Base-by-base conservation (phyloP, 2,797 vertebrate genomes). In the Momotus momota region DNA sequence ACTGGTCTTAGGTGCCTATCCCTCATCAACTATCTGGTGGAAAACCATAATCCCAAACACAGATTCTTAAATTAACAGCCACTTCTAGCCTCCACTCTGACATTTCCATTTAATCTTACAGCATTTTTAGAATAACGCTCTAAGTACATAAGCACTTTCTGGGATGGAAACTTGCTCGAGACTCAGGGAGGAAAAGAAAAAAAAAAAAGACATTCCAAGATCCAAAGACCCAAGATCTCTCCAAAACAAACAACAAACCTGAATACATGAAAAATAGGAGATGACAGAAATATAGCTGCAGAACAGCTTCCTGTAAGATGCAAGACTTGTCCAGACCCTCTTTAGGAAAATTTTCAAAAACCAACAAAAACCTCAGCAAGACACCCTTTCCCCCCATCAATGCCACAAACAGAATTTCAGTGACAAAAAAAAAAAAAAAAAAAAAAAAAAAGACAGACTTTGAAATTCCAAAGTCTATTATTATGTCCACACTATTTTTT, bases 181-280 rank as follows among this genome's bases (percentile, higher is more conserved):
- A 71, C 46, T 66, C 33, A 27, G 41, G 19, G 10, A 2, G 2
- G 8, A 13, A 15, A 9, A 12, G 15, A 29, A 14, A 33, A 38
- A 25, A 10, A 60, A 31, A 52, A 18, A 10, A 58, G 16, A 52
- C 22, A 91, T 95, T 91, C 29, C 38, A 87, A 90, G 57, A 88
- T 40, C 66, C 46, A 71, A 93, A 94, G 61, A 74, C 26, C 16
- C 29, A 62, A 65, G 54, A 86, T 66, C 19, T 40, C 29, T 65
- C 81, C 82, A 90, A 93, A 92, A 89, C 29, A 89, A 95, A 92
- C 38, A 88, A 62, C 48, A 74, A 81, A 87, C 40, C 66, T 1
- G 0, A 74, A 80, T 12, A 90, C 33, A 25, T n/a, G 13, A n/a
- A 94, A 91, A 94, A 78, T 10, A 77, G 4, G 7, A 75, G 55